phyloP scores from a whole-genome alignment of 2,113 vertebrate species.

The Phylloscopus whistleri region DNA sequence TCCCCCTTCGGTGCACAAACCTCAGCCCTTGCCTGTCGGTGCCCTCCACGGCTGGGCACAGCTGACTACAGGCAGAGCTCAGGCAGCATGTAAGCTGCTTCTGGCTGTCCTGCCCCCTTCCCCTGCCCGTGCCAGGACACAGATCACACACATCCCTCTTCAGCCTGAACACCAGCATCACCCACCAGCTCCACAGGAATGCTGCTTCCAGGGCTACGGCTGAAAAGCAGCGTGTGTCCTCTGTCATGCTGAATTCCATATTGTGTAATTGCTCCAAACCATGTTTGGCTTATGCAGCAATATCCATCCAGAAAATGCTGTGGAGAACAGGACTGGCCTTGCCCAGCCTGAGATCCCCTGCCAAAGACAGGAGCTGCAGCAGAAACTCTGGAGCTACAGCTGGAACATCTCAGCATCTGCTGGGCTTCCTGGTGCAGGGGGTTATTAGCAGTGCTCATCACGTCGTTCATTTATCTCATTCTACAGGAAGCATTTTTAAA shows the following conservation, averaged over 20 bases:
- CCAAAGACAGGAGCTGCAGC: not conserved
- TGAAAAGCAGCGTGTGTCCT: not conserved
- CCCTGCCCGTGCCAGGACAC: rapidly evolving
- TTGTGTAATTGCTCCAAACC: not conserved
- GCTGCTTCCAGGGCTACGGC: rapidly evolving
- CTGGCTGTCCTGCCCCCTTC: too few species aligned
- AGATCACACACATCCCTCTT: not conserved
- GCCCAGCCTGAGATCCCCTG: rapidly evolving
- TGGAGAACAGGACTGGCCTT: not conserved
- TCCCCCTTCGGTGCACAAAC: rapidly evolving
- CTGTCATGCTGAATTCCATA: rapidly evolving
- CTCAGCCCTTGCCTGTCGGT: not conserved
- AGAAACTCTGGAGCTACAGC: not conserved
- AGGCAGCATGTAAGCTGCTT: rapidly evolving
- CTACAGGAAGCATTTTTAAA: not conserved
- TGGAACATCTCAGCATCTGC: not conserved
- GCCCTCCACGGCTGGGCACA: not conserved
- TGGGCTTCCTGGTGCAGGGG: not conserved
- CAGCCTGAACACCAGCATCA: not conserved
- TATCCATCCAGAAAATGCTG: not conserved
- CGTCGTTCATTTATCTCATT: not conserved
- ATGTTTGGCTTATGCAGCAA: rapidly evolving
- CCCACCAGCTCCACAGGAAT: not conserved
- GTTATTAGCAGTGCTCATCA: not conserved
- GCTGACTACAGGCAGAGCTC: not conserved